Percentiles rank a stretch among this genome's conserved stretches.
These are phyloP conservation scores for Apantesis nais DNA, from an alignment of 2,888 invertebrate species.

Conservation along the genomic window DNA sequence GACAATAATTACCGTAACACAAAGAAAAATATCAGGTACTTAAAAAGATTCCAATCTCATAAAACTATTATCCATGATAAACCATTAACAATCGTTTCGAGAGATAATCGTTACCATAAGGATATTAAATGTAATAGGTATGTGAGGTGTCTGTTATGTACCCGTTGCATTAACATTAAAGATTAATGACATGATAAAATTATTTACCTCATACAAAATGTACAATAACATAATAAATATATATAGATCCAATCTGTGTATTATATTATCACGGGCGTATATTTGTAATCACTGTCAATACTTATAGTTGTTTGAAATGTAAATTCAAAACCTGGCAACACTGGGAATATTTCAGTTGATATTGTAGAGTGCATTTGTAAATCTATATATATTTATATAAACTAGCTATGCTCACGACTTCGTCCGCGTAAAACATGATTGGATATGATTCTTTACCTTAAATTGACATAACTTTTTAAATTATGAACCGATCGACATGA, in stretches of 20 bases:
- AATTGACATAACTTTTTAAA: too few relatives aligned
- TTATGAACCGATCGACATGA: too few relatives aligned
- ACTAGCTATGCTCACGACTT: too few relatives aligned
- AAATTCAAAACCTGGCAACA: neutral
- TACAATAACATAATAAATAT: conserved; percentile 8
- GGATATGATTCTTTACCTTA: too few relatives aligned
- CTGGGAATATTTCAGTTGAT: neutral
- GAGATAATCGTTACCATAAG: neutral
- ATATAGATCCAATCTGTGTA: neutral
- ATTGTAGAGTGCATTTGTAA: neutral
- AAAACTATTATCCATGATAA: neutral
- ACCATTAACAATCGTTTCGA: neutral
- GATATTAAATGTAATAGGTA: neutral
- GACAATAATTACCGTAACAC: neutral
- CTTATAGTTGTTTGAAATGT: neutral
- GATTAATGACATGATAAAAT: conserved; percentile 12
- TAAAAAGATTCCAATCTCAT: neutral
- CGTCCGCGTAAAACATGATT: too few relatives aligned
- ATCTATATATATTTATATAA: too few relatives aligned
- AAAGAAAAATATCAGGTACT: neutral
- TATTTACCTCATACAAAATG: conserved; percentile 10
- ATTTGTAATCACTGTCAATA: conserved; percentile 4
- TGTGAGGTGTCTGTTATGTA: neutral
- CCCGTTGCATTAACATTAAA: conserved; percentile 4
- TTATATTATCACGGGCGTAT: neutral